Evolutionary conservation across 1,140 invertebrate species (phyloP).

Genomic region (Oedothorax gibbosus): DNA sequence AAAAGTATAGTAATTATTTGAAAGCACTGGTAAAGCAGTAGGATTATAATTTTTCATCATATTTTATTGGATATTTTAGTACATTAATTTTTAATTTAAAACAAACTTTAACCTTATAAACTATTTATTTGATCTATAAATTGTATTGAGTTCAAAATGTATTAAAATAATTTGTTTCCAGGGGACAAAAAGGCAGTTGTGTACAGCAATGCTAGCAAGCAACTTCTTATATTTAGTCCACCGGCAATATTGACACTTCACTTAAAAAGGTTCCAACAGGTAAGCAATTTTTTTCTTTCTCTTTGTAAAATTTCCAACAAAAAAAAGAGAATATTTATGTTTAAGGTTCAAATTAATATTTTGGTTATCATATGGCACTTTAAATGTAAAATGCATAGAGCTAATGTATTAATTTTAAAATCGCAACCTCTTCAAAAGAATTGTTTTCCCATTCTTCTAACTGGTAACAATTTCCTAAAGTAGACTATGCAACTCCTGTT

Average conservation of each 20-base stretch:
- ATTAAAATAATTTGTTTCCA: slow-evolving; percentile 40
- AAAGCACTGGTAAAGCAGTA: neutral
- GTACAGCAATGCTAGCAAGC: slow-evolving; percentile 90
- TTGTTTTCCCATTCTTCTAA: no score
- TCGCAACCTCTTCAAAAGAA: no score
- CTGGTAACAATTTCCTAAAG: no score
- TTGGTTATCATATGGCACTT: no score
- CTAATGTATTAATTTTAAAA: no score
- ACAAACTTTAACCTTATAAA: neutral
- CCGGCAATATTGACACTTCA: slow-evolving; percentile 95
- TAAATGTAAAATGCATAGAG: no score
- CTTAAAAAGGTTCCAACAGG: slow-evolving; percentile 83
- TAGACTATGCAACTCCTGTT: no score
- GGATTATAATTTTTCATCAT: neutral
- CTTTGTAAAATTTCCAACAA: no score
- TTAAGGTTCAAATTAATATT: no score
- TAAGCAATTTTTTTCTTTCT: slow-evolving; percentile 52
- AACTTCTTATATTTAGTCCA: slow-evolving; percentile 88
- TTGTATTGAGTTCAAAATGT: neutral
- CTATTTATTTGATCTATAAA: no score
- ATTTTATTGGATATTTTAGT: slow-evolving; percentile 29
- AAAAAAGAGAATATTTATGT: no score
- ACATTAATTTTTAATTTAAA: slow-evolving; percentile 10
- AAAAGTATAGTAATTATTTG: neutral
- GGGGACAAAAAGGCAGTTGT: slow-evolving; percentile 72